Evolutionary conservation across 2,113 vertebrate species (phyloP), one percentile per base, ranked within the genome.

Genomic region (Rhineura floridana): DNA sequence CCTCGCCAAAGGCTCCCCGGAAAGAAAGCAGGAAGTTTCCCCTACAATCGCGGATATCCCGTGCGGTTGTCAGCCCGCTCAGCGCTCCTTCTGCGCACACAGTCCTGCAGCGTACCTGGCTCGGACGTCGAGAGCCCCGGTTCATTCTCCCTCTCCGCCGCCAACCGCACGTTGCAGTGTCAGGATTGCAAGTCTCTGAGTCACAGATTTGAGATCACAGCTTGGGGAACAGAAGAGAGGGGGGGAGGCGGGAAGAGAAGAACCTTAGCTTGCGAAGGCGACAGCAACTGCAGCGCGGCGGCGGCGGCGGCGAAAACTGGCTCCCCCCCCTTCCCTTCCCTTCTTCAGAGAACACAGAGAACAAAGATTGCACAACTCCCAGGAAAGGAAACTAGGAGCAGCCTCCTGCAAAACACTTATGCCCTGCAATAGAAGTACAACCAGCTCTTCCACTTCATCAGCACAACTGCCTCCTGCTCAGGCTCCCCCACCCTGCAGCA

Each of bases 141-240:
- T 80, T 78, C 90, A 87, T 73, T 85, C 94, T 91, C 72, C 83
- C 85, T 91, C 93, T 93, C 94, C 94, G 86, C 94, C 94, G 85
- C 93, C 92, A 90, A 91, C 90, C 91, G 89, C 94, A 91, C 94
- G 95, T 94, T 95, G 95, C 95, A 94, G 95, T 94, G 93, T 95
- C 95, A 95, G 96, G 95, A 95, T 95, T 95, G 96, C 95, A 96
- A 93, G 95, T 93, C 95, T 96, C 95, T 96, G 96, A 96, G 94
- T 96, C 96, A 96, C 96, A 93, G 39, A 92, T 95, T 76, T 95
- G 96, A 96, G 95, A 95, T 96, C 96, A 96, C 81, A 94, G 96
- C 95, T 95, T 95, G 95, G 79, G 90, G 92, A 94, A 94, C 92
- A 91, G 92, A 6, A 44, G 59, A 5, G 19, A 28, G 12, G 11